Conservation (phyloP, 2,797 vertebrate species). For the Sebastes trivittatus region DNA sequence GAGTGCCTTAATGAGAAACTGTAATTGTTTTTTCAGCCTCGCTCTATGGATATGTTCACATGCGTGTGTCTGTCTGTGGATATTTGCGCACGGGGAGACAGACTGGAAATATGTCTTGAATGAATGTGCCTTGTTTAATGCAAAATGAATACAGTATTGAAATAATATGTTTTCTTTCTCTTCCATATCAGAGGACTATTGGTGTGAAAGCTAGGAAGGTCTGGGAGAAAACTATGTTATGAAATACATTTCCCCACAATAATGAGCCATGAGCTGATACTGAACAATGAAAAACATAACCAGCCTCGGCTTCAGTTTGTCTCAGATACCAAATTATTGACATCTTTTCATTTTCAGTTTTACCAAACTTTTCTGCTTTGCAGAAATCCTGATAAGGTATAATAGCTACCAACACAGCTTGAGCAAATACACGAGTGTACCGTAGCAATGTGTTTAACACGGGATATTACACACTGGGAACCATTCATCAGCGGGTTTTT, state of each 20-base stretch:
- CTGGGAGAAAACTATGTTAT: constrained; percentile 56
- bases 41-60: constrained; percentile 77
- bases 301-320: constrained; percentile 45
- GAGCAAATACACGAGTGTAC: background rate
- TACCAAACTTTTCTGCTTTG: constrained; percentile 59
- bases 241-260: constrained; percentile 67
- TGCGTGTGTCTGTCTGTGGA: constrained; percentile 58
- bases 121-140: constrained; percentile 70
- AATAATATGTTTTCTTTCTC: constrained; percentile 58
- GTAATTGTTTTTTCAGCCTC: constrained; percentile 89
- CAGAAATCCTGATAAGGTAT: constrained; percentile 56
- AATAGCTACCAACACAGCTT: constrained; percentile 21
- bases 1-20: constrained; percentile 99
- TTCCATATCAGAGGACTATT: constrained; percentile 65
- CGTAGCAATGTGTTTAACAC: constrained; percentile 4
- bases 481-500: background rate
- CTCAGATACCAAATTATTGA: constrained; percentile 61
- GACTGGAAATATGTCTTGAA: constrained; percentile 67
- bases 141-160: constrained; percentile 72
- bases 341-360: constrained; percentile 51
- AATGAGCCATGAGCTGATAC: constrained; percentile 65
- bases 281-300: constrained; percentile 68
- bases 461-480: constrained; percentile 7
- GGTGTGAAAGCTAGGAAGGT: constrained; percentile 59
- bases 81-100: constrained; percentile 55